Base-by-base conservation (phyloP, 2,797 vertebrate genomes). In the Ceyx erithaca region DNA sequence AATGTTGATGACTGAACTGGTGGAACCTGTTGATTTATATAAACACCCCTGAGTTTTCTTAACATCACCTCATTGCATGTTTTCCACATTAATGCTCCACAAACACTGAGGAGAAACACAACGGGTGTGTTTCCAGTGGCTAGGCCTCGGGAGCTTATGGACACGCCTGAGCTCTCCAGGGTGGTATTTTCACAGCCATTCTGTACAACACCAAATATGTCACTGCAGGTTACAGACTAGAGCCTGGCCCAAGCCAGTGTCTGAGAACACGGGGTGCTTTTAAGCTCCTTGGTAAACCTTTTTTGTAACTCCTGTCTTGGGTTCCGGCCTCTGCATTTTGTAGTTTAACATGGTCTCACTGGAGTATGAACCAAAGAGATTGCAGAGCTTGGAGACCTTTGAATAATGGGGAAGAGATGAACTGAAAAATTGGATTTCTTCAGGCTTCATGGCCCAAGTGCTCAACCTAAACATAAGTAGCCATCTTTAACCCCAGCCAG, bases 371-470 rank as follows among this genome's bases (percentile, higher is more conserved):
- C n/a, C 25, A 75, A 75, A 78, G 54, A 83, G 31, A 83, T 43
- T 85, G 33, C 7, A 69, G 40, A 76, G 55, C 58, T 89, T n/a
- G 31, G 13, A 92, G 62, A 82, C 75, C 35, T 86, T 91, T 90
- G 51, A 85, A 81, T 91, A 94, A 85, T 85, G 30, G 64, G 31
- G 75, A 93, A 88, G 77, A 94, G 21, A 41, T 91, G 90, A 94
- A 95, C 82, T 90, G 92, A 94, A 80, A 95, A 96, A 96, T 92
- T 92, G 71, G 55, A 95, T 94, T 96, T 87, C 46, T 92, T 94
- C 87, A 95, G 86, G 83, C 66, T 94, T 91, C 0, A 0, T 61
- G 78, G 64, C 7, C 58, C 55, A 78, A 80, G 43, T 82, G n/a
- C 64, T 89, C 67, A 96, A 83, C 61, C 55, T 80, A 92, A 83